These are phyloP conservation scores for Aphis gossypii DNA, from an alignment of 1,140 invertebrate genomes.

Conservation along the genomic window DNA sequence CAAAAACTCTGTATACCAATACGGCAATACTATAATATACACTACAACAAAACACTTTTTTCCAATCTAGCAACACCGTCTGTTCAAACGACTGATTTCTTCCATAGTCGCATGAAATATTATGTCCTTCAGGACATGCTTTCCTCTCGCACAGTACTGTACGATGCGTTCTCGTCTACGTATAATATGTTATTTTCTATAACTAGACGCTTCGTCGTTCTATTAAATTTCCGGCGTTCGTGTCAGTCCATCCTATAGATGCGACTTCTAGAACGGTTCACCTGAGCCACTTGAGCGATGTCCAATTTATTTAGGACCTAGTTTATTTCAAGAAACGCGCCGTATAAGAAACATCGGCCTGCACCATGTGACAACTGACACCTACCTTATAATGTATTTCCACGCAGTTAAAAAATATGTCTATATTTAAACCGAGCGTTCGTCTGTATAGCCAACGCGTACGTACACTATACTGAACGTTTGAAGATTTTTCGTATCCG, in stretches of 20 bases:
- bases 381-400: constrained; percentile 15
- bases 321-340: constrained; percentile 46
- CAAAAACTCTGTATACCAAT: neutral
- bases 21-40: too few relatives aligned
- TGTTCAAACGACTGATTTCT: neutral
- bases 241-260: neutral
- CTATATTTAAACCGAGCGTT: constrained; percentile 32
- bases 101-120: neutral
- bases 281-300: constrained; percentile 29
- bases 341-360: constrained; percentile 19
- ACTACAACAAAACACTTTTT: neutral
- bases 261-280: constrained; percentile 2
- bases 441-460: neutral
- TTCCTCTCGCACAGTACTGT: neutral
- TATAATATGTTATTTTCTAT: neutral
- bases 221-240: neutral
- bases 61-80: neutral
- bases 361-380: constrained; percentile 49
- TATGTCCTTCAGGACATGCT: neutral
- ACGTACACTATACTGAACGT: neutral
- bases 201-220: neutral
- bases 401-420: constrained; percentile 10
- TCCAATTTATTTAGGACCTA: constrained; percentile 45
- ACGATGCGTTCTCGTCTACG: neutral
- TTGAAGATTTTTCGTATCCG: neutral